Conservation (phyloP, 2,888 invertebrate genomes). For the Hetaerina titia region DNA sequence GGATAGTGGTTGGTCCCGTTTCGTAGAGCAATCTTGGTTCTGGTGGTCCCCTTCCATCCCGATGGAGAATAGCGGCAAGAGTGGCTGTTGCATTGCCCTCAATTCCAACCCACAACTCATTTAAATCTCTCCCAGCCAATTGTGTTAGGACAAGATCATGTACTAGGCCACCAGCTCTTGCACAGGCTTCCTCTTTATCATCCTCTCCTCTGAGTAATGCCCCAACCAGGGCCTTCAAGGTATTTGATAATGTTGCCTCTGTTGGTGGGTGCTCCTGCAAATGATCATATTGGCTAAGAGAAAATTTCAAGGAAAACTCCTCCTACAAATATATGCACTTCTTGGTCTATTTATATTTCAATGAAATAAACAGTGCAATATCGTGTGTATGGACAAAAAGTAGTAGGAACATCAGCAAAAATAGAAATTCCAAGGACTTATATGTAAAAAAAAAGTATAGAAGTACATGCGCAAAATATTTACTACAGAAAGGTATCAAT, state of each 20-base stretch:
- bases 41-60: constrained; percentile 80
- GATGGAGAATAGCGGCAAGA: constrained; percentile 82
- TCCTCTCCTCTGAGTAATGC: constrained; percentile 86
- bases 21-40: constrained; percentile 92
- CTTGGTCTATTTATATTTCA: no score
- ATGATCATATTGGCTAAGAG: constrained; percentile 32
- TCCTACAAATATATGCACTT: no score
- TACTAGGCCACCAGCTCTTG: constrained; percentile 87
- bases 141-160: constrained; percentile 90
- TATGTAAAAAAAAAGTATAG: no score
- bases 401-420: not conserved
- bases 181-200: constrained; percentile 73
- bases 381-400: not conserved
- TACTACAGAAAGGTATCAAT: no score
- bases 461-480: no score
- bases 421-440: no score
- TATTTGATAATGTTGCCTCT: constrained; percentile 83
- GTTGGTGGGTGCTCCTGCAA: constrained; percentile 86
- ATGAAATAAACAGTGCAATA: no score
- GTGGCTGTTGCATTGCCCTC: constrained; percentile 84
- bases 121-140: constrained; percentile 90
- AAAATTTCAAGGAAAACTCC: not conserved
- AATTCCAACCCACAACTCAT: constrained; percentile 90
- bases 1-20: constrained; percentile 87
- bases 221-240: constrained; percentile 90